A percentile compares a stretch with the other conserved stretches of the same genome.
Evolutionary conservation across 2,888 invertebrate genomes (phyloP).

Genomic region (Trichogramma evanescens): DNA sequence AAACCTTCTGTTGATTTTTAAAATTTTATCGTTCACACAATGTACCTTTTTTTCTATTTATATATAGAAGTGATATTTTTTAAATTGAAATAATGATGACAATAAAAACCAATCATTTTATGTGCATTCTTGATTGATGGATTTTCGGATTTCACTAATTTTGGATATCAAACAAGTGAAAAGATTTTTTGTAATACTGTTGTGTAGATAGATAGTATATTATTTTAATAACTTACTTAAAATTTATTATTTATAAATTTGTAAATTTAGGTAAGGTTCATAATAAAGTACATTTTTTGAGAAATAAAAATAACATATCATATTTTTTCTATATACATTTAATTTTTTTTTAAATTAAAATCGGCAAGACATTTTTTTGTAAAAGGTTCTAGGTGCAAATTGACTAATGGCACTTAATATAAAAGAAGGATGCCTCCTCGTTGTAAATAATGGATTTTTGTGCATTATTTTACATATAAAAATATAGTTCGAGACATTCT

Average conservation of each 20-base stretch:
- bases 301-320: constrained; percentile 17
- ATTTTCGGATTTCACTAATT: too few species aligned
- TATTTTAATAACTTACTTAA: neutral
- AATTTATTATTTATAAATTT: constrained; percentile 2
- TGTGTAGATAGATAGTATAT: constrained; percentile 4
- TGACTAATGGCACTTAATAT: constrained; percentile 20
- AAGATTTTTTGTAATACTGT: neutral
- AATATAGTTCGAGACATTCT: constrained; percentile 16
- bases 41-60: neutral
- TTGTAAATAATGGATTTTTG: constrained; percentile 16
- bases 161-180: too few species aligned
- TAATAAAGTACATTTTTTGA: constrained; percentile 6
- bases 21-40: neutral
- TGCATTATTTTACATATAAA: constrained; percentile 19
- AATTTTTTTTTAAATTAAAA: constrained; percentile 15
- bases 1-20: too few species aligned
- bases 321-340: constrained; percentile 18
- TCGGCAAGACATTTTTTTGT: constrained; percentile 15
- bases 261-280: constrained; percentile 8
- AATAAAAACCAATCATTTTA: neutral
- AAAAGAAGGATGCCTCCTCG: constrained; percentile 11
- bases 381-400: constrained; percentile 14
- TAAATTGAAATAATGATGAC: constrained; percentile 1
- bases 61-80: constrained; percentile 6
- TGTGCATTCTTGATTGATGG: neutral